Base-by-base conservation (phyloP, 2,888 invertebrate species). In the Hydriomena furcata region DNA sequence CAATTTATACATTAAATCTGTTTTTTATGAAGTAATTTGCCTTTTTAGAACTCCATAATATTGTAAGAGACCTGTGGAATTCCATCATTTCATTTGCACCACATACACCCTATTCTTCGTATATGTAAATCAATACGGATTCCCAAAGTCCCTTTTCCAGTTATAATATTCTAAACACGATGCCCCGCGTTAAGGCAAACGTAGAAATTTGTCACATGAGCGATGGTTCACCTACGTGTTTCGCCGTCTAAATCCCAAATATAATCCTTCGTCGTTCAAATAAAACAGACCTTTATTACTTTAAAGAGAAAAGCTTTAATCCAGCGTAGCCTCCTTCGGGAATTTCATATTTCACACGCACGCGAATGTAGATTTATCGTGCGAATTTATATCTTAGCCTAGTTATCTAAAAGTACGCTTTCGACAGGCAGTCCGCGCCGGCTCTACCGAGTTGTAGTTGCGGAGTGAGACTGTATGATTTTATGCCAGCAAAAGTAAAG, bases 141-240 rank as follows among this genome's bases (percentile, higher is more conserved):
- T 77, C 71, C 68, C 71, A 65, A 63, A 76, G 73, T 73, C 71
- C 77, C 73, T 62, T 74, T 66, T 71, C 65, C 70, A 73, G 74
- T 84, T 85, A 79, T 82, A 83, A 86, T 89, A 90, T 90, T 89
- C 90, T 82, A 86, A 87, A 86, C 90, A 89, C 89, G 90, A 72
- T 73, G 74, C 71, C 70, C 77, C 81, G 82, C 86, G 89, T 87
- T 87, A 88, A 88, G 85, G 89, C 87, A 89, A 89, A 89, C 85
- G 89, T 83, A 87, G 85, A 89, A 90, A 90, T 90, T 90, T 90
- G 89, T 90, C 89, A 90, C 89, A 89, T 90, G 89, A 90, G 89
- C 88, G 89, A 90, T 90, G 89, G 90, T 84, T 82, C 84, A 87
- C 83, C 88, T 88, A 89, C 90, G 90, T 90, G 90, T 87, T 84